phyloP scores from a whole-genome alignment of 2,113 vertebrate genomes.

The Sphyrna mokarran region DNA sequence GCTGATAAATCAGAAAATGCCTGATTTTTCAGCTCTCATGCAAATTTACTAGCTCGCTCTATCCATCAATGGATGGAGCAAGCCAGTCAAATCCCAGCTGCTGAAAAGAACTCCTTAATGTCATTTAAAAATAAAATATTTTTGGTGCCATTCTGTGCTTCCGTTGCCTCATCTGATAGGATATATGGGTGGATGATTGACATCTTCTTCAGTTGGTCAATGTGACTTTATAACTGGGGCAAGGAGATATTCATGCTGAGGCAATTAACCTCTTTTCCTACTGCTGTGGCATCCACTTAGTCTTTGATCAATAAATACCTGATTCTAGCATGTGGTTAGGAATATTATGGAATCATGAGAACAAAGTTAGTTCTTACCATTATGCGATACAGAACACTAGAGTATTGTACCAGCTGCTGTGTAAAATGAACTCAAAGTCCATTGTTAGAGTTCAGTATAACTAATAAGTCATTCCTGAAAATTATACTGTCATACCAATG shows the following conservation, averaged over 20 bases:
- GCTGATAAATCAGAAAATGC: too few relatives aligned
- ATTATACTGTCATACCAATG: too few relatives aligned
- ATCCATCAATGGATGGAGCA: too few relatives aligned
- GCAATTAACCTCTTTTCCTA: neutral
- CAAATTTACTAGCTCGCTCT: too few relatives aligned
- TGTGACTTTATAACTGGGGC: neutral
- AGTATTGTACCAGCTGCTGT: neutral
- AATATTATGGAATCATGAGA: neutral
- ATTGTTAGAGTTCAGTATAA: too few relatives aligned
- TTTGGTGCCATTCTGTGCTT: neutral
- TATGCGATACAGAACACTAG: neutral
- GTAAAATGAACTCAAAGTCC: neutral
- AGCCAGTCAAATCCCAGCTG: neutral
- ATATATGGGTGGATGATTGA: neutral
- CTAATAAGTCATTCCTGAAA: too few relatives aligned
- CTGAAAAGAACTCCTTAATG: neutral
- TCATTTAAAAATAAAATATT: neutral
- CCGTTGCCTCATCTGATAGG: neutral
- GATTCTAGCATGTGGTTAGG: neutral
- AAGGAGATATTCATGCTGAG: too few relatives aligned
- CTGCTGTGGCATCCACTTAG: neutral
- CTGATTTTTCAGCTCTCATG: too few relatives aligned
- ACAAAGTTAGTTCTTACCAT: neutral
- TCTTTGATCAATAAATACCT: neutral
- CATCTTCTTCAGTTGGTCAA: neutral